A percentile compares a stretch with the other conserved stretches of the same genome.
phyloP scores from a whole-genome alignment of 2,113 vertebrate species.

The Pyrgilauda ruficollis region DNA sequence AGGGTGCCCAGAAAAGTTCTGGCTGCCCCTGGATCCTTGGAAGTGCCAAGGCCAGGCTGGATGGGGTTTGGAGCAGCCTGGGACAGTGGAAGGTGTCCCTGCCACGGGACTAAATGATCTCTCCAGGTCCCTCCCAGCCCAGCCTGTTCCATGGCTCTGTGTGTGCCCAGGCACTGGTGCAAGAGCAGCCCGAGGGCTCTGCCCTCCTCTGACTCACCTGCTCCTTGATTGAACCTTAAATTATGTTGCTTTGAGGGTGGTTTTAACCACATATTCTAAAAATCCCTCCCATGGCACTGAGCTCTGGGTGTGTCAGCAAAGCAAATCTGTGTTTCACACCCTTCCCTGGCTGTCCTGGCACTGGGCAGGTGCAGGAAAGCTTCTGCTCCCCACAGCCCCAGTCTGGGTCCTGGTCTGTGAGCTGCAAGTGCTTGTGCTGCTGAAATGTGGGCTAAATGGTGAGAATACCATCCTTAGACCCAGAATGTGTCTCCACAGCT shows the following conservation, averaged over 20 bases:
- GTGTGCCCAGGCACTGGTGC: background rate
- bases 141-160: accelerated
- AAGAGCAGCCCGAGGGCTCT: background rate
- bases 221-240: background rate
- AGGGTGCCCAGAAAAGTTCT: background rate
- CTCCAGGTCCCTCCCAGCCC: background rate
- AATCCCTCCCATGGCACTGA: background rate
- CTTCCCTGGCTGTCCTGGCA: background rate
- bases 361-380: background rate
- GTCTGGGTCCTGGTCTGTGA: background rate
- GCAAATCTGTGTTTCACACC: background rate
- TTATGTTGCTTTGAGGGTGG: background rate
- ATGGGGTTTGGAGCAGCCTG: accelerated
- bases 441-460: accelerated
- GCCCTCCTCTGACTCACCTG: background rate
- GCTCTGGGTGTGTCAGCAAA: background rate
- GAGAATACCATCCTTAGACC: background rate
- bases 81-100: background rate
- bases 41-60: background rate
- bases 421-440: background rate
- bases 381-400: background rate
- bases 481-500: background rate
- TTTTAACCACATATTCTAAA: background rate
- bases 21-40: background rate
- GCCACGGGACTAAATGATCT: background rate